Evolutionary conservation across 2,797 vertebrate genomes (phyloP).

Genomic region (Myiotriccus ornatus): DNA sequence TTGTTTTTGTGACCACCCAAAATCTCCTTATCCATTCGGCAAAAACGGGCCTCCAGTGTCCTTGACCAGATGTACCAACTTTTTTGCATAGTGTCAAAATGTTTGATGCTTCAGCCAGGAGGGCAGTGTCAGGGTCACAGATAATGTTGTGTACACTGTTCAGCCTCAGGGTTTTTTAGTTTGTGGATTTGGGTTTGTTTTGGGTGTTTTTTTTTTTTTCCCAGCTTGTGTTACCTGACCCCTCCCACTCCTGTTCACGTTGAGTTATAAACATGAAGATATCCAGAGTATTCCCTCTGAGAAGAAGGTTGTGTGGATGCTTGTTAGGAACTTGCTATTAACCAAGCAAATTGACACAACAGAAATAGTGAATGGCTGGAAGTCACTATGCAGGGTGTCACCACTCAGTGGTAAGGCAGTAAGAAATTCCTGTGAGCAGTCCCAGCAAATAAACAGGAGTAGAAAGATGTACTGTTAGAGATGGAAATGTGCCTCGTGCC

Average conservation of each 20-base stretch:
- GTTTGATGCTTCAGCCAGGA: slow-evolving; percentile 23
- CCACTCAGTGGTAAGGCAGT: background rate
- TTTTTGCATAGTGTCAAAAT: slow-evolving; percentile 19
- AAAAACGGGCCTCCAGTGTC: background rate
- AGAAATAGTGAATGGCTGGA: background rate
- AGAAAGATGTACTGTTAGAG: background rate
- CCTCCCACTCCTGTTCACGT: background rate
- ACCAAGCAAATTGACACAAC: background rate
- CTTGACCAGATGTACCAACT: background rate
- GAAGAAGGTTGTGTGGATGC: background rate
- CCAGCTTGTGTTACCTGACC: background rate
- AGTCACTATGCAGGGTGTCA: background rate
- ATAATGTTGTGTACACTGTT: slow-evolving; percentile 31
- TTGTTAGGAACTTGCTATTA: background rate
- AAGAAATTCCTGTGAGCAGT: background rate
- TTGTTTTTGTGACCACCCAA: slow-evolving; percentile 4
- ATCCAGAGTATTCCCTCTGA: background rate
- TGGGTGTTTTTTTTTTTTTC: background rate
- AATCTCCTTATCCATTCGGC: background rate
- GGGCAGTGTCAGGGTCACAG: slow-evolving; percentile 34
- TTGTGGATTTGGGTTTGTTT: background rate
- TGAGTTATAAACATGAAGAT: background rate
- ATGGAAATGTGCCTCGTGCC: background rate
- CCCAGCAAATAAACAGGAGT: background rate
- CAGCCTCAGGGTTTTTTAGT: background rate